phyloP scores from a whole-genome alignment of 2,888 invertebrate species.

The Helleia helle region DNA sequence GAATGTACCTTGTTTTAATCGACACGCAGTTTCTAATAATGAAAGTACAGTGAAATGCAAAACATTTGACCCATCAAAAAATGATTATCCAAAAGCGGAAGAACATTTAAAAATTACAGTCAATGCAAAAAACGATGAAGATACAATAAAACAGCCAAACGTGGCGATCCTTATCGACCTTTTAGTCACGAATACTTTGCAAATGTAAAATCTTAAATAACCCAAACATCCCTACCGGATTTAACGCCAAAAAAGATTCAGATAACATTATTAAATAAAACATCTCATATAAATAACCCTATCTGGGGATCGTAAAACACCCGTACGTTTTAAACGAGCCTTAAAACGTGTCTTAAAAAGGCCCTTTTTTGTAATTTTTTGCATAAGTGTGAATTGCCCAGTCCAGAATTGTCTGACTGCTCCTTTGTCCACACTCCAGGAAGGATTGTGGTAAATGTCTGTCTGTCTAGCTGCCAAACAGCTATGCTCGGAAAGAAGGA shows the following conservation, averaged over 20 bases:
- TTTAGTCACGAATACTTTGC: background rate
- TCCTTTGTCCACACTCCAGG: too few relatives aligned
- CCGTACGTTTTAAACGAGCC: too few relatives aligned
- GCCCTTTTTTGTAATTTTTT: too few relatives aligned
- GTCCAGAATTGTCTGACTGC: too few relatives aligned
- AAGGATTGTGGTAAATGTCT: too few relatives aligned
- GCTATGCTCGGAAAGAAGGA: too few relatives aligned
- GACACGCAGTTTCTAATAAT: background rate
- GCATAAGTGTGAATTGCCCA: too few relatives aligned
- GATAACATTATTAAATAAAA: slow-evolving; percentile 60
- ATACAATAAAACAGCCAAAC: background rate
- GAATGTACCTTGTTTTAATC: background rate
- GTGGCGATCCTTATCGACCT: background rate
- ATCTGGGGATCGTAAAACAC: slow-evolving; percentile 49
- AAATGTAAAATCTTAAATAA: slow-evolving; percentile 8
- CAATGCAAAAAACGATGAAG: background rate
- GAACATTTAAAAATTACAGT: background rate
- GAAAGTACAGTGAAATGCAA: background rate
- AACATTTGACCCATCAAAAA: background rate
- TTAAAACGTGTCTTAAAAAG: background rate
- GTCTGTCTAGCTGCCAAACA: too few relatives aligned
- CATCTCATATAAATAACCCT: slow-evolving; percentile 47
- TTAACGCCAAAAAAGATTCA: slow-evolving; percentile 39
- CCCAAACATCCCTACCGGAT: slow-evolving; percentile 47
- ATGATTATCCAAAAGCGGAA: too few relatives aligned